phyloP scores from a whole-genome alignment of 2,888 invertebrate genomes.

The Pristionchus japonicus region DNA sequence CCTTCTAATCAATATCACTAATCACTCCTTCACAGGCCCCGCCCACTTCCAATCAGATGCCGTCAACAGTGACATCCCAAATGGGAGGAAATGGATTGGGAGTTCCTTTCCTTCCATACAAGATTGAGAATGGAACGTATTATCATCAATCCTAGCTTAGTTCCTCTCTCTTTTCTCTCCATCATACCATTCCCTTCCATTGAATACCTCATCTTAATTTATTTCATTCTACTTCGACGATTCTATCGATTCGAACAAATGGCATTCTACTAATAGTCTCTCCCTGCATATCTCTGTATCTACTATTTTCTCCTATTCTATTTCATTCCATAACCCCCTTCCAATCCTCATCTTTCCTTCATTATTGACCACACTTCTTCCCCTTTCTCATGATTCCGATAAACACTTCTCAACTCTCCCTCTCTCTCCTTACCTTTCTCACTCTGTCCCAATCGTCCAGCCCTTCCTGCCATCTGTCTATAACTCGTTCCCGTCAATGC shows the following conservation, averaged over 20 bases:
- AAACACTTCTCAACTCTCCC: background rate
- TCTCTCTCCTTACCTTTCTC: conserved; percentile 73
- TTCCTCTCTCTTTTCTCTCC: background rate
- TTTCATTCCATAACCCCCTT: background rate
- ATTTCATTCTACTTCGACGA: background rate
- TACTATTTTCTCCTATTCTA: background rate
- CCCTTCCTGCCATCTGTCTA: conserved; percentile 96
- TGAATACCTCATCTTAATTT: background rate
- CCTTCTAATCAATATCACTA: background rate
- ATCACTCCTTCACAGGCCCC: background rate
- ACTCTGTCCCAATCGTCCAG: conserved; percentile 89
- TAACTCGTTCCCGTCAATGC: conserved; percentile 80
- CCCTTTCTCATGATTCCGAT: background rate
- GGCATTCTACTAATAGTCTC: background rate
- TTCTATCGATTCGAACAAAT: conserved; percentile 2
- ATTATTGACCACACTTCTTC: background rate
- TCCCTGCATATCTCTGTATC: conserved; percentile 8
- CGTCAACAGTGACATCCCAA: background rate
- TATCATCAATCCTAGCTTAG: background rate
- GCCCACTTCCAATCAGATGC: conserved; percentile 3
- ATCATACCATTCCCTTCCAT: background rate
- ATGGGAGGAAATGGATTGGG: conserved; percentile 14
- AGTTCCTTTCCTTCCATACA: background rate
- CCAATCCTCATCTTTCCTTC: background rate
- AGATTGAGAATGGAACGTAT: background rate